A percentile compares a stretch with the other conserved stretches of the same genome.
phyloP scores from a whole-genome alignment of 2,113 vertebrate species.

The Prinia subflava region DNA sequence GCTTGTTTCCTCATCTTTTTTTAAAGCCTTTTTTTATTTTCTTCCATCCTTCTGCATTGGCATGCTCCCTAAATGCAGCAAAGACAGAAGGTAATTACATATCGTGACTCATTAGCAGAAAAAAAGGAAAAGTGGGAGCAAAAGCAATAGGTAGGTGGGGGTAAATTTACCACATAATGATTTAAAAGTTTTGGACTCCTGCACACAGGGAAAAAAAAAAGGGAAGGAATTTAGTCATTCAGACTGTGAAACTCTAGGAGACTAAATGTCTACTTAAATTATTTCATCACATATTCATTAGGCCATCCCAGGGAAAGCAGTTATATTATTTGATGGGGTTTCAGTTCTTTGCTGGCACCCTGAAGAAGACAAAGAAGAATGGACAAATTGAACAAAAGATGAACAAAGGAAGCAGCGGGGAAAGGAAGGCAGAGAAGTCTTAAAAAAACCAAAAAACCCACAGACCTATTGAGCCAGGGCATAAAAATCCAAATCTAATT shows the following conservation, averaged over 20 bases:
- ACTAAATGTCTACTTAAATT: conserved; percentile 44
- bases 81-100: conserved; percentile 72
- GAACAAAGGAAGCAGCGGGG: neutral
- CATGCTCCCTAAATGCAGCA: conserved; percentile 68
- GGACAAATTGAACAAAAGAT: neutral
- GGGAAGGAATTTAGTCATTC: conserved; percentile 38
- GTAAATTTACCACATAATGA: conserved; percentile 56
- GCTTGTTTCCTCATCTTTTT: conserved; percentile 53
- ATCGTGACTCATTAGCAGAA: conserved; percentile 66
- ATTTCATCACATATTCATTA: conserved; percentile 57
- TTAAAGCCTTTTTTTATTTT: conserved; percentile 42
- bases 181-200: conserved; percentile 54
- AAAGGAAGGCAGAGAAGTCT: neutral
- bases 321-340: conserved; percentile 16
- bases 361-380: neutral
- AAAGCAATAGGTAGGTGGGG: conserved; percentile 61
- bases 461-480: neutral
- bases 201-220: neutral
- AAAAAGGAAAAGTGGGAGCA: conserved; percentile 54
- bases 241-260: conserved; percentile 50
- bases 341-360: conserved; percentile 12
- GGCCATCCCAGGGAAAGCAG: conserved; percentile 11
- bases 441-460: neutral
- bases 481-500: neutral
- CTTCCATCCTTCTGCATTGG: conserved; percentile 39